Evolutionary conservation across 37 sponge, comb jelly and placozoan genomes (phyloP).

Genomic region (Beroe forskalii): DNA sequence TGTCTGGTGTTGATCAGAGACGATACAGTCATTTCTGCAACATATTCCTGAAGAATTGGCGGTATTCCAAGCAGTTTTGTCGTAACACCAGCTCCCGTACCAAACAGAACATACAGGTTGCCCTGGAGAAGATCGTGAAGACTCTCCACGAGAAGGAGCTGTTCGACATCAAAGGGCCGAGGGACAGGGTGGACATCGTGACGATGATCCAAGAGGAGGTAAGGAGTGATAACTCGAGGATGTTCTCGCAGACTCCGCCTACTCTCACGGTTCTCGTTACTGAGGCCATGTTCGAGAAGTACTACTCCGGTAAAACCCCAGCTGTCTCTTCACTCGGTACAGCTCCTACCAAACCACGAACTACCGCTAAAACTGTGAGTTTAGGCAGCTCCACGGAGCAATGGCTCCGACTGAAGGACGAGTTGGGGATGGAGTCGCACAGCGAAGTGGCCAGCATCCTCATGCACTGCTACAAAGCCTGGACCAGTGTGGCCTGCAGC

Average conservation of each 20-base stretch:
- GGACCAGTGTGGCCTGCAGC: constrained; percentile 56
- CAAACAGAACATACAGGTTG: neutral
- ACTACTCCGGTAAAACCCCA: neutral
- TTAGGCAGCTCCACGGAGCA: neutral
- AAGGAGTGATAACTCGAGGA: constrained; percentile 12
- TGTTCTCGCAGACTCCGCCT: constrained; percentile 50
- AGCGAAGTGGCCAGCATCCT: constrained; percentile 14
- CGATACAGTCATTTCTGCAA: neutral
- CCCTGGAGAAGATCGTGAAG: neutral
- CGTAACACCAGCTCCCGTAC: neutral
- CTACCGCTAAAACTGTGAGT: neutral
- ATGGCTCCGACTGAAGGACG: constrained; percentile 29
- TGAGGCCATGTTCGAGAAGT: neutral
- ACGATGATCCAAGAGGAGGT: constrained; percentile 14
- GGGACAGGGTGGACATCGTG: neutral
- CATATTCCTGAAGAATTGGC: constrained; percentile 52
- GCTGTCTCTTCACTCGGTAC: neutral
- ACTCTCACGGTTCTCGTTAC: constrained; percentile 34
- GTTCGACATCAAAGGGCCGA: neutral
- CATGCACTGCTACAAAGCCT: constrained; percentile 64
- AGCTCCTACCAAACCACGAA: neutral
- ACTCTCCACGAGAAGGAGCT: neutral
- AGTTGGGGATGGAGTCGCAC: constrained; percentile 50
- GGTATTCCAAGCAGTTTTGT: constrained; percentile 34
- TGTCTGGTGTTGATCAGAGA: neutral